Percentiles rank a stretch among this genome's conserved stretches.
Conservation (phyloP, 2,888 invertebrate species). For the Digitonthophagus gazella region DNA sequence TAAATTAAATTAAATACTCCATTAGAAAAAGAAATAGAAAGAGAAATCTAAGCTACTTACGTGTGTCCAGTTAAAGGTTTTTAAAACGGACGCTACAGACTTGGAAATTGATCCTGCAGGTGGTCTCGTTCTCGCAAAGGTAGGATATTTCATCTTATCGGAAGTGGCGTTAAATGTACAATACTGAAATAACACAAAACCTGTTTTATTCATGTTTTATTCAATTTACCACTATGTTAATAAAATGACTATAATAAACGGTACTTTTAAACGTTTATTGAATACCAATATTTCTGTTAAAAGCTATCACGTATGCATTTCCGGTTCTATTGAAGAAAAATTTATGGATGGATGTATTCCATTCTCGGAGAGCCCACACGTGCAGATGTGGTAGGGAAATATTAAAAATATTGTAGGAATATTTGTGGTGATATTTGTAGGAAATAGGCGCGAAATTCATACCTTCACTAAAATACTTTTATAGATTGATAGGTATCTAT, state of each 20-base stretch:
- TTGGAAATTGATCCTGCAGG: conserved; percentile 93
- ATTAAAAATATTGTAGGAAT: conserved; percentile 1
- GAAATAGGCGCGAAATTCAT: no score
- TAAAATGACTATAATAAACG: no score
- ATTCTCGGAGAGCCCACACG: not conserved
- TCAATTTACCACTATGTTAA: no score
- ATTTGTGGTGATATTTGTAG: not conserved
- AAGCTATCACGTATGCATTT: not conserved
- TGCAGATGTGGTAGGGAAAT: not conserved
- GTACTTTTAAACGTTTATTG: not conserved
- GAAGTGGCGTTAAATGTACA: conserved; percentile 89
- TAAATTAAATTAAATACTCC: no score
- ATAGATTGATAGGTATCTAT: no score
- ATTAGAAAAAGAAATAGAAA: no score
- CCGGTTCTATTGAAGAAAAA: not conserved
- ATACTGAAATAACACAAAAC: conserved; percentile 61
- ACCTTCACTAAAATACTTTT: not conserved
- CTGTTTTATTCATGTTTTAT: conserved; percentile 7
- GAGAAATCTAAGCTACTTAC: conserved; percentile 53
- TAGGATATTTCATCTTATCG: conserved; percentile 82
- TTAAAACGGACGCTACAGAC: conserved; percentile 82
- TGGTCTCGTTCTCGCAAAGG: conserved; percentile 88
- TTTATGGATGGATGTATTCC: not conserved
- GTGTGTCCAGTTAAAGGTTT: conserved; percentile 87
- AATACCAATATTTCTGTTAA: not conserved